These are phyloP conservation scores for Melanotaenia boesemani DNA, from an alignment of 2,797 vertebrate genomes.

Conservation along the genomic window DNA sequence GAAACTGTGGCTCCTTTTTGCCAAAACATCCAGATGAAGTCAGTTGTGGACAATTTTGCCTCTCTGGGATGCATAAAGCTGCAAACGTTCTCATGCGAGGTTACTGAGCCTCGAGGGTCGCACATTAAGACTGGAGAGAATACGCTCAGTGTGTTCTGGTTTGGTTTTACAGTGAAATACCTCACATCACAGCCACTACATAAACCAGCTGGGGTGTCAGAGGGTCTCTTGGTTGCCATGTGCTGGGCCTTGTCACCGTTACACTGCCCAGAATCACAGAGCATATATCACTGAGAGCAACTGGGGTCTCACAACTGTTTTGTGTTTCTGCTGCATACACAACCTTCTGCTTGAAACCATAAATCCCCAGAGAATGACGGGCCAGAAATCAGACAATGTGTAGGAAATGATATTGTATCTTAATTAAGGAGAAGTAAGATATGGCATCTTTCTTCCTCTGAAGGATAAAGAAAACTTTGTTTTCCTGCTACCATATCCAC, in stretches of 20 bases:
- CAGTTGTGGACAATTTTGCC: conserved; percentile 35
- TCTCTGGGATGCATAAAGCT: conserved; percentile 24
- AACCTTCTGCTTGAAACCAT: conserved; percentile 5
- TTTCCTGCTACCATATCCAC: not conserved
- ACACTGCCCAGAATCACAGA: conserved; percentile 38
- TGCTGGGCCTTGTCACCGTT: conserved; percentile 55
- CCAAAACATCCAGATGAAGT: conserved; percentile 47
- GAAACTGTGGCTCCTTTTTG: conserved; percentile 13
- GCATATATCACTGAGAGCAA: conserved; percentile 24
- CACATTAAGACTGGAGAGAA: conserved; percentile 48
- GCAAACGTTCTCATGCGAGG: conserved; percentile 24
- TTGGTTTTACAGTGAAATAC: conserved; percentile 66
- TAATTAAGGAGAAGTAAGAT: conserved; percentile 1
- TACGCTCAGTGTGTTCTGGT: conserved; percentile 45
- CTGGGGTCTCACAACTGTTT: conserved; percentile 53
- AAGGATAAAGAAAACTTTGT: not conserved
- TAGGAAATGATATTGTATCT: conserved; percentile 1
- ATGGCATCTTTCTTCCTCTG: not conserved
- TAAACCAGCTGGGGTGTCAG: conserved; percentile 20
- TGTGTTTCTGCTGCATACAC: conserved; percentile 7
- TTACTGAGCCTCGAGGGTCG: conserved; percentile 42
- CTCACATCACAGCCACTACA: conserved; percentile 45
- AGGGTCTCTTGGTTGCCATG: conserved; percentile 45
- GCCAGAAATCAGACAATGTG: conserved; percentile 10
- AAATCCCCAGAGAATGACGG: conserved; percentile 27